phyloP scores from a whole-genome alignment of 1,140 invertebrate species.

The Trinorchestia longiramus region DNA sequence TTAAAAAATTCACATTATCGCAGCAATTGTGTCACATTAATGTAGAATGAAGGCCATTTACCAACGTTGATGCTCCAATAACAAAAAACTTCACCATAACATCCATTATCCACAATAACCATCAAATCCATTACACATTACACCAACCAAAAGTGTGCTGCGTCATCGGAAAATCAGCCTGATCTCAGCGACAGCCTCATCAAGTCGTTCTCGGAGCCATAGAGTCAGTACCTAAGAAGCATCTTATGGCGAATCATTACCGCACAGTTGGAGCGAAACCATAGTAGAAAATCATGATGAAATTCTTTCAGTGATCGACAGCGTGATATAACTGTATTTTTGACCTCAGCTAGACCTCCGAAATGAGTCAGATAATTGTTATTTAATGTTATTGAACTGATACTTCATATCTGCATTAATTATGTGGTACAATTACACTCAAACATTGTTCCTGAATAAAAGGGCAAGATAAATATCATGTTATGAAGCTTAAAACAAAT shows the following conservation, averaged over 20 bases:
- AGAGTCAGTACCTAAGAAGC: too few species aligned
- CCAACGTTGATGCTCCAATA: neutral
- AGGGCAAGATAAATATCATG: neutral
- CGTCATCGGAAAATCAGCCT: neutral
- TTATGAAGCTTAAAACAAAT: neutral
- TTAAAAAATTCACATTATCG: neutral
- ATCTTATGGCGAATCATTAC: too few species aligned
- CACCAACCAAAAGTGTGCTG: neutral
- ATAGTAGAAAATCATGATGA: neutral
- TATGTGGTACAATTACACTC: neutral
- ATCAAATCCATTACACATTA: too few species aligned
- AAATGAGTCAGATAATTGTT: neutral
- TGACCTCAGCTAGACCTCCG: too few species aligned
- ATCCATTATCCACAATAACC: neutral
- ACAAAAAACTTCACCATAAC: neutral
- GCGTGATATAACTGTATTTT: neutral
- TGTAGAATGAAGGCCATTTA: neutral
- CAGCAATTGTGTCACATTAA: neutral
- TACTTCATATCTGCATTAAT: too few species aligned
- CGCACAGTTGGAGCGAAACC: neutral
- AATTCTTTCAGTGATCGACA: neutral
- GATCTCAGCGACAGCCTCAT: neutral
- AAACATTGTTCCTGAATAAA: neutral
- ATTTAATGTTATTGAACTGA: too few species aligned
- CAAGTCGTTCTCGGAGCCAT: too few species aligned